A percentile compares a stretch with the other conserved stretches of the same genome.
Conservation (phyloP, 2,888 invertebrate species). For the Apoda limacodes region DNA sequence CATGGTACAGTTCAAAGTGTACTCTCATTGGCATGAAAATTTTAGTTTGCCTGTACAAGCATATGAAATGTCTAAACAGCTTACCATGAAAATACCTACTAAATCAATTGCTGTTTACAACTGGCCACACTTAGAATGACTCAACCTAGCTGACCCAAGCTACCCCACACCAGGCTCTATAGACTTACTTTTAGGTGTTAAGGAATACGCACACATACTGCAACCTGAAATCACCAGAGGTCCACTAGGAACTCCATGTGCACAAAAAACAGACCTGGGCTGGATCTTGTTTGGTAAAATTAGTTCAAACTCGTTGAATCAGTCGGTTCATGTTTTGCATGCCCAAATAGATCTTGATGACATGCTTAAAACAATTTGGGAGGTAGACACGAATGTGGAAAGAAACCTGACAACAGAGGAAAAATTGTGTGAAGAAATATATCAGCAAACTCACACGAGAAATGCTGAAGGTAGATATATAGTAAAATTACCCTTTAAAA, state of each 20-base stretch:
- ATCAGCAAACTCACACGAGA: conserved; percentile 6
- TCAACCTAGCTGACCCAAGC: conserved; percentile 18
- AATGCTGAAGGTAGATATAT: conserved; percentile 7
- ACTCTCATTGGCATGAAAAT: conserved; percentile 11
- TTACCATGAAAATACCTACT: conserved; percentile 17
- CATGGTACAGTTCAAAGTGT: conserved; percentile 11
- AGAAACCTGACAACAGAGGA: conserved; percentile 8
- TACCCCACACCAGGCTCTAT: conserved; percentile 18
- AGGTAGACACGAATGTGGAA: conserved; percentile 3
- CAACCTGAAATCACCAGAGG: conserved; percentile 2
- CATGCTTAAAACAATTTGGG: conserved; percentile 9
- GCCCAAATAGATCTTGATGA: conserved; percentile 6
- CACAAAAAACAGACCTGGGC: conserved; percentile 3
- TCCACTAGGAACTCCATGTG: conserved; percentile 4
- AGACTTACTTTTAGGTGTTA: conserved; percentile 22
- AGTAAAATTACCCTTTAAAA: conserved; percentile 6
- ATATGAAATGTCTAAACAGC: conserved; percentile 17
- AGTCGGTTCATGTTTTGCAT: conserved; percentile 5
- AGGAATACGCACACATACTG: conserved; percentile 12
- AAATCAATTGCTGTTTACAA: conserved; percentile 3
- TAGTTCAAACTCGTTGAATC: neutral
- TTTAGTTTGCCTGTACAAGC: conserved; percentile 7
- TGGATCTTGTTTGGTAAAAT: conserved; percentile 6
- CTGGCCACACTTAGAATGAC: conserved; percentile 15
- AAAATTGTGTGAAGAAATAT: conserved; percentile 7